A percentile compares a stretch with the other conserved stretches of the same genome.
Conservation (phyloP, 2,797 vertebrate species). For the Sternotherus odoratus region DNA sequence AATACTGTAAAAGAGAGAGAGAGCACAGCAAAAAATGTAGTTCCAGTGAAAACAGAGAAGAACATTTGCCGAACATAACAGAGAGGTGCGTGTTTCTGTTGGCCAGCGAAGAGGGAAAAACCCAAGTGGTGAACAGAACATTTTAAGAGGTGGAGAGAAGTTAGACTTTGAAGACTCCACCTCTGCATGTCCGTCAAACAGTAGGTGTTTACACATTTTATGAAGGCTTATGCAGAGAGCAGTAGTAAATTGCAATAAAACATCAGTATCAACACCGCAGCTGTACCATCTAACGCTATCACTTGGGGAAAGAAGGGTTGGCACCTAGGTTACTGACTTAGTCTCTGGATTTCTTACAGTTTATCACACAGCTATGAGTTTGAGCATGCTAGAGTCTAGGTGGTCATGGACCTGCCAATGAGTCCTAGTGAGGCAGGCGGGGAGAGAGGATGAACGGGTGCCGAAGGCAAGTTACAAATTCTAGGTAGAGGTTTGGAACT, state of each 20-base stretch:
- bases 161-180: conserved; percentile 54
- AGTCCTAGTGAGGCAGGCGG: fast-evolving
- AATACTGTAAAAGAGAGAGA: neutral
- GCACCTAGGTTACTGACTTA: neutral
- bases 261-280: conserved; percentile 1
- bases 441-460: neutral
- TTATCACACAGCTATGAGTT: neutral
- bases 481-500: neutral
- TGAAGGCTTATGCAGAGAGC: conserved; percentile 47
- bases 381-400: neutral
- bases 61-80: neutral
- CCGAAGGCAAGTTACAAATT: fast-evolving
- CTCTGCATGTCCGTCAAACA: conserved; percentile 52
- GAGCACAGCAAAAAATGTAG: neutral
- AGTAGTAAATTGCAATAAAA: conserved; percentile 42
- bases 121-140: neutral
- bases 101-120: conserved; percentile 28
- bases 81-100: conserved; percentile 10
- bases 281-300: conserved; percentile 1
- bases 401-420: neutral
- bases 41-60: conserved; percentile 29
- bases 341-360: neutral
- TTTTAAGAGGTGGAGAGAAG: conserved; percentile 26
- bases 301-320: conserved; percentile 11
- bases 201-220: neutral